Evolutionary conservation across 2,888 invertebrate genomes (phyloP).

Genomic region (Polymixis flavicincta): DNA sequence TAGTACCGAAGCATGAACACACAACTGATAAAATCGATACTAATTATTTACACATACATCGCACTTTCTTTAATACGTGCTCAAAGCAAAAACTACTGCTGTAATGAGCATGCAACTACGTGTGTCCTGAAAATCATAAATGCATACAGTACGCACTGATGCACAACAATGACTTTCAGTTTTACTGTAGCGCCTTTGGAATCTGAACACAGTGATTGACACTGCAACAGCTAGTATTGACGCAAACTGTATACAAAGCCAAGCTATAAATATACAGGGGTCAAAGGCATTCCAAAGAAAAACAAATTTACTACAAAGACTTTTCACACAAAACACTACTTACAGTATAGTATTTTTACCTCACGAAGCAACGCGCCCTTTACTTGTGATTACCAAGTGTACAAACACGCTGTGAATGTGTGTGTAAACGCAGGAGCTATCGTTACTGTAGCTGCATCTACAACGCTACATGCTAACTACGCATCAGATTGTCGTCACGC

Average conservation of each 20-base stretch:
- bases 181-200: slow-evolving; percentile 86
- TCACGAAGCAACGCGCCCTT: no score
- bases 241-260: slow-evolving; percentile 68
- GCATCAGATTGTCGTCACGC: no score
- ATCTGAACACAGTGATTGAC: slow-evolving; percentile 82
- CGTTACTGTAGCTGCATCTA: no score
- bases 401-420: no score
- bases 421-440: no score
- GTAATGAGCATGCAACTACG: slow-evolving; percentile 61
- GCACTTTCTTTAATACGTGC: slow-evolving; percentile 59
- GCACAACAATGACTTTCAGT: slow-evolving; percentile 78
- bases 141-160: slow-evolving; percentile 71
- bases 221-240: slow-evolving; percentile 86
- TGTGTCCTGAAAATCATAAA: slow-evolving; percentile 81
- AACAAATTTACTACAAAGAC: not conserved
- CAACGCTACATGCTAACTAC: no score
- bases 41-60: slow-evolving; percentile 62
- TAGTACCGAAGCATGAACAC: slow-evolving; percentile 29
- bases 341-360: not conserved
- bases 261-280: slow-evolving; percentile 50
- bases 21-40: slow-evolving; percentile 53
- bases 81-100: slow-evolving; percentile 43
- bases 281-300: slow-evolving; percentile 50
- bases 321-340: slow-evolving; percentile 33
- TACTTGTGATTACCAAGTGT: no score